Evolutionary conservation across 2,888 invertebrate genomes (phyloP), one percentile per base, ranked within the genome.

Genomic region (Ochropleura plecta): DNA sequence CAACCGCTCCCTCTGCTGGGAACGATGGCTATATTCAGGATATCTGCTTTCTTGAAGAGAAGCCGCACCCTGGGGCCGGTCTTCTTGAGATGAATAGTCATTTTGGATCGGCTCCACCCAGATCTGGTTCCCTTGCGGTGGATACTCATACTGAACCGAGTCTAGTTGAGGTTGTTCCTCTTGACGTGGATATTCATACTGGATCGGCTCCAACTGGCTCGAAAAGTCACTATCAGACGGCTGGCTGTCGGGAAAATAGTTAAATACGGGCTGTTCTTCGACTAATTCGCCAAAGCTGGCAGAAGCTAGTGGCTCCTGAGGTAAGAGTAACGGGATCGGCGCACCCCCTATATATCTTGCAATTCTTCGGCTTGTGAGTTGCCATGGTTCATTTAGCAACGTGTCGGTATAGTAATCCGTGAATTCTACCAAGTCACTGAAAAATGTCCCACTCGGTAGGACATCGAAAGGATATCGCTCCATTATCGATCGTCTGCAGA

Each of bases 401-500:
- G 48, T 16, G 12, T 57, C 40, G 14, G 73, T 20, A 20, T 48
- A 57, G 55, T 73, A 42, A 6, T 55, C 55, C 3, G 40, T 42
- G 14, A 72, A 48, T 14, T 73, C 72, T 20, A 74, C 74, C 20
- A 18, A 40, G 20, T 72, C 72, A 18, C 48, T 72, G 7, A 73
- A 42, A 57, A 57, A 48, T 55, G 48, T 57, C 14, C 71, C 71
- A 16, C 73, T 55, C 12, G 73, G 73, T 20, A 40, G 71, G 53
- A 40, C 55, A 40, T 72, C 73, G 40, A 42, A 73, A 40, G 55
- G 12, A 57, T 57, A 46, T 55, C 16, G 48, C 55, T 72, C 20
- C 73, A 57, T 73, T 48, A 72, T 72, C 73, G 55, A 72, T 73
- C 74, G 73, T 30, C 46, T 48, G 73, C 55, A 73, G 73, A 57